phyloP scores from a whole-genome alignment of 2,888 invertebrate species.

The Aphidius colemani region DNA sequence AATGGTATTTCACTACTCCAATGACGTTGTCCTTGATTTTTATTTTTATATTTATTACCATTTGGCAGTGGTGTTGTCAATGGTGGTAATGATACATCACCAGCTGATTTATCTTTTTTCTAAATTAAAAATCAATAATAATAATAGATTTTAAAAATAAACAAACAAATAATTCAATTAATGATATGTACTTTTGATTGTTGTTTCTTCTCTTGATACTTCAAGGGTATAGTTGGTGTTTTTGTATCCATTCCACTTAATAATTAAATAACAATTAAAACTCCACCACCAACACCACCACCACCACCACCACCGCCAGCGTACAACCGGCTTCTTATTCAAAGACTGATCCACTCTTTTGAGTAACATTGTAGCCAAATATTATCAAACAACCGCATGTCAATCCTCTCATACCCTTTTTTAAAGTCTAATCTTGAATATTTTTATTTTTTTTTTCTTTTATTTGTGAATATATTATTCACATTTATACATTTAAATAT shows the following conservation, averaged over 20 bases:
- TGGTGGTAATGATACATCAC: slow-evolving; percentile 54
- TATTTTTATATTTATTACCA: slow-evolving; percentile 37
- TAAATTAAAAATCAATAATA: slow-evolving; percentile 14
- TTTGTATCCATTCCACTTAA: slow-evolving; percentile 57
- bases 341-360: no score
- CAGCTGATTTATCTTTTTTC: slow-evolving; percentile 38
- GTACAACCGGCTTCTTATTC: neutral
- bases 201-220: slow-evolving; percentile 50
- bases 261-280: slow-evolving; percentile 20
- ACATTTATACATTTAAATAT: no score
- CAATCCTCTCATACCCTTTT: no score
- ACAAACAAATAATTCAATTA: no score
- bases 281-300: slow-evolving; percentile 34
- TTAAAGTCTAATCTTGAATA: no score
- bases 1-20: slow-evolving; percentile 31
- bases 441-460: no score
- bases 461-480: no score
- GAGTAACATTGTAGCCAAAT: no score
- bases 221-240: slow-evolving; percentile 55
- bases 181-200: slow-evolving; percentile 29
- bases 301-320: slow-evolving; percentile 21
- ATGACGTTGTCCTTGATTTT: slow-evolving; percentile 23
- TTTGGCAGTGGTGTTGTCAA: slow-evolving; percentile 44
- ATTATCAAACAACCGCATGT: neutral
- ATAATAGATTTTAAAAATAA: no score